Percentiles rank a stretch among this genome's conserved stretches.
Conservation (phyloP, 2,113 vertebrate genomes). For the Ammodytes dubius region DNA sequence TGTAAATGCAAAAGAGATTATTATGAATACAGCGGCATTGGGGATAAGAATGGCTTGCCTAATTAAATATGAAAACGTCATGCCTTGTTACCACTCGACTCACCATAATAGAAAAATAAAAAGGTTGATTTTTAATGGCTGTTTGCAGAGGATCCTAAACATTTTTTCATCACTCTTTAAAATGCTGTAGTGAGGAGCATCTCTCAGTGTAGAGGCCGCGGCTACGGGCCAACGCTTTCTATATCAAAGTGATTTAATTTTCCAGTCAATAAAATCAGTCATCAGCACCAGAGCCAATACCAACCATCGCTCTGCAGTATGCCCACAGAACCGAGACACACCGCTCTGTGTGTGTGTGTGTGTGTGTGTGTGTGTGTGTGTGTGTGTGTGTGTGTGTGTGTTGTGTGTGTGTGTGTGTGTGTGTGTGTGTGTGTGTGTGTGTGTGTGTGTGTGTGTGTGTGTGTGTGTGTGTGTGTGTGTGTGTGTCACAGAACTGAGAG, state of each 20-base stretch:
- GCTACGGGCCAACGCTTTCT: slow-evolving; percentile 85
- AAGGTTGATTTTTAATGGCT: slow-evolving; percentile 26
- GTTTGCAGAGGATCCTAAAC: slow-evolving; percentile 45
- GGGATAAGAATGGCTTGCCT: not conserved
- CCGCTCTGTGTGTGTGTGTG: no score
- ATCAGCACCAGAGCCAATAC: slow-evolving; percentile 90
- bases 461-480: no score
- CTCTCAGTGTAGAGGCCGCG: slow-evolving; percentile 55
- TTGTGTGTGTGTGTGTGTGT: no score
- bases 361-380: no score
- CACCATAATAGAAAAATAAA: not conserved
- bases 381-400: no score
- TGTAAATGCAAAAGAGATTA: not conserved
- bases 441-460: no score
- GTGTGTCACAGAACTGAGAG: slow-evolving; percentile 35
- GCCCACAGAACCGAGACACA: slow-evolving; percentile 29
- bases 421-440: no score
- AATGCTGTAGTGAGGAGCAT: slow-evolving; percentile 40
- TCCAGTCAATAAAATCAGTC: slow-evolving; percentile 98
- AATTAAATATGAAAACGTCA: not conserved
- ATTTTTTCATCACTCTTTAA: slow-evolving; percentile 53
- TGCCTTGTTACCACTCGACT: not conserved
- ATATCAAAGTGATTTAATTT: slow-evolving; percentile 98
- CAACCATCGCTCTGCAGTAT: slow-evolving; percentile 38
- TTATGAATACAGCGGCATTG: not conserved